A percentile compares a stretch with the other conserved stretches of the same genome.
Evolutionary conservation across 2,888 invertebrate genomes (phyloP).

Genomic region (Muschampia plurimacula): DNA sequence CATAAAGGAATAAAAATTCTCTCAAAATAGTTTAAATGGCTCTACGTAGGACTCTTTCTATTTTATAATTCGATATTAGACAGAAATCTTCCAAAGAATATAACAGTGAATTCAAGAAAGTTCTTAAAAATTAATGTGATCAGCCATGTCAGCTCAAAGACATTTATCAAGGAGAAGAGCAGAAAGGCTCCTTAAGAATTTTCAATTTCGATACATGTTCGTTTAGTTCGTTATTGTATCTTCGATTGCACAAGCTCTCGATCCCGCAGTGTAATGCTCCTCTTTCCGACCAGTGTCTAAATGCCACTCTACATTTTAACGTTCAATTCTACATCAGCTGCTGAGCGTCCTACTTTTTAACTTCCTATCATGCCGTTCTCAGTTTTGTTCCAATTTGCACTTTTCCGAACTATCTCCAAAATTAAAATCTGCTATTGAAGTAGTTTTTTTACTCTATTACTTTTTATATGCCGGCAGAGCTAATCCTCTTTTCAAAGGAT

Average conservation of each 20-base stretch:
- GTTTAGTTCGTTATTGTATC: constrained; percentile 8
- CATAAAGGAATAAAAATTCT: too few species aligned
- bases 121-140: not conserved
- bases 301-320: constrained; percentile 37
- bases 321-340: constrained; percentile 37
- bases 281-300: constrained; percentile 30
- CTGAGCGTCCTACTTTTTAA: constrained; percentile 35
- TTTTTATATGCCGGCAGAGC: not conserved
- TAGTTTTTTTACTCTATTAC: not conserved
- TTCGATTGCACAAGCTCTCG: constrained; percentile 28
- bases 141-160: not conserved
- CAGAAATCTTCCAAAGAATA: not conserved
- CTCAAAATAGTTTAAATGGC: not conserved
- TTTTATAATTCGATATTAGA: not conserved
- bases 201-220: constrained; percentile 31
- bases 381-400: constrained; percentile 29
- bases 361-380: constrained; percentile 22
- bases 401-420: constrained; percentile 26
- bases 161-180: not conserved
- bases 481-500: not conserved
- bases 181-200: constrained; percentile 24
- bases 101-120: not conserved
- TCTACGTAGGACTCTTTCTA: not conserved
- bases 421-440: constrained; percentile 26
- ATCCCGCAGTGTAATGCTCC: constrained; percentile 27